Conservation (phyloP, 2,888 invertebrate species). For the Heterodera filipjevi region DNA sequence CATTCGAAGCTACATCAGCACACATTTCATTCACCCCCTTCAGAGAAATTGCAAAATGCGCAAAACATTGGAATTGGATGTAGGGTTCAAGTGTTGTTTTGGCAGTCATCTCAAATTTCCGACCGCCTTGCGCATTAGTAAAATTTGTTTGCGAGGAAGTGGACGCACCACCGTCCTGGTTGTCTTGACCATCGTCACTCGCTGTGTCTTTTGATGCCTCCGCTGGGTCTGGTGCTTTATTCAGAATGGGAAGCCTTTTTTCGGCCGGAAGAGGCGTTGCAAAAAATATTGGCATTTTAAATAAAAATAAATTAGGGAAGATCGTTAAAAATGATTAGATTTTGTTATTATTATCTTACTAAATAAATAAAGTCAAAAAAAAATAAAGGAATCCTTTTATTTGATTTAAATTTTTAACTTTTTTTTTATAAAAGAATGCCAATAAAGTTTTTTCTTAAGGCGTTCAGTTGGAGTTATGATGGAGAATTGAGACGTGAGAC, state of each 20-base stretch:
- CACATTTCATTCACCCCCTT: constrained; percentile 16
- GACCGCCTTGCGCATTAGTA: background rate
- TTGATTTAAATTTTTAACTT: no score
- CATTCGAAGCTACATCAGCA: background rate
- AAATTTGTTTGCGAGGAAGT: background rate
- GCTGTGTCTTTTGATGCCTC: background rate
- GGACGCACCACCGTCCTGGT: background rate
- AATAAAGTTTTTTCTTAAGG: constrained; percentile 39
- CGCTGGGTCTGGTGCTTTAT: background rate
- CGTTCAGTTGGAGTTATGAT: constrained; percentile 54
- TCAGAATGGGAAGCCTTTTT: background rate
- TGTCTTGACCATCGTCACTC: background rate
- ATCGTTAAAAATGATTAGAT: background rate
- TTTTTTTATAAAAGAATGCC: constrained; percentile 18
- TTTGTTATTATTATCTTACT: no score
- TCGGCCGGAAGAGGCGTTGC: background rate
- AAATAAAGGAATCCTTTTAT: no score
- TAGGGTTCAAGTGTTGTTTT: background rate
- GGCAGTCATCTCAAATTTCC: background rate
- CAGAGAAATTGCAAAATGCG: constrained; percentile 16
- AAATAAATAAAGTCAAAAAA: no score
- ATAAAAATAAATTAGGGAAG: background rate
- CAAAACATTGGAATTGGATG: background rate
- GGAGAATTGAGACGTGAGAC: constrained; percentile 52
- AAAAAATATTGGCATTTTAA: background rate